Evolutionary conservation across 2,888 invertebrate genomes (phyloP), one percentile per base, ranked within the genome.

Genomic region (Agrochola circellaris): DNA sequence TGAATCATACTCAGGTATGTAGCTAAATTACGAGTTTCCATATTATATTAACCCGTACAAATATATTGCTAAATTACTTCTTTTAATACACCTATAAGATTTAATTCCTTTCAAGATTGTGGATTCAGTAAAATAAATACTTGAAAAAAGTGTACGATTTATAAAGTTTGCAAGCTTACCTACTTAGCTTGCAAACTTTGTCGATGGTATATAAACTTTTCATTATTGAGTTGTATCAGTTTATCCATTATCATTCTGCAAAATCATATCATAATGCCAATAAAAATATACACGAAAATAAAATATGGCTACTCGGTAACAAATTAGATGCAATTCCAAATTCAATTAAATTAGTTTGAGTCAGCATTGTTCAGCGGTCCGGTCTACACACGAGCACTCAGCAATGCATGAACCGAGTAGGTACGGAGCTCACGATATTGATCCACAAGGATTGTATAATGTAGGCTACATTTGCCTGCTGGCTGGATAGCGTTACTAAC

Each of bases 331-430:
- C 81, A 42, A 74, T 88, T 79, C 70, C 67, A 81, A 81, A 88
- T 88, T 86, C 81, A 88, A 87, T 87, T 87, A 88, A 62, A 79
- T 83, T 72, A 67, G 73, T 75, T 64, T 58, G 56, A 88, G 77
- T 87, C 86, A 81, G 88, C 88, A 73, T 86, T 87, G 80, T 81
- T 72, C 81, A 77, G 75, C 65, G 68, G 42, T 26, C 56, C 64
- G 70, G 42, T 58, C 61, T 68, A 72, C 77, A 73, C 42, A 56
- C 61, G 54, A 61, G 61, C 73, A 71, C 73, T 74, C 23, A 60
- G 56, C 45, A 62, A 45, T 65, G 70, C 70, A 75, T 68, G 67
- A 75, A 70, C 64, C 48, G 51, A 45, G 72, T 74, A 74, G 58
- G 45, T 60, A 30, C 58, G 38, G 58, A 26, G 58, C 60, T 68